Conservation (phyloP, 2,113 vertebrate species). For the Xyrauchen texanus region DNA sequence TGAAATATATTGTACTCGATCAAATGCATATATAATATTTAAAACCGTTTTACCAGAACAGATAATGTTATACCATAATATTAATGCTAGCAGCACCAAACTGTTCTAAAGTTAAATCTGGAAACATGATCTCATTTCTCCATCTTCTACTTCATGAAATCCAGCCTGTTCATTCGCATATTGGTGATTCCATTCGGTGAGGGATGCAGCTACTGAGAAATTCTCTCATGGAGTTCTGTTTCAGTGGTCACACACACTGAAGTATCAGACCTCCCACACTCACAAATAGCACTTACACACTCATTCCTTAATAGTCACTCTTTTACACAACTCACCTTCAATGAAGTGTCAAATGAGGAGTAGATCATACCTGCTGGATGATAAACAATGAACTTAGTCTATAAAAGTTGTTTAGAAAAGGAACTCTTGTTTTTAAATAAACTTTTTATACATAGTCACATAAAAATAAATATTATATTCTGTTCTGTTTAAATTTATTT, state of each 20-base stretch:
- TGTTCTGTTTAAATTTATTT: neutral
- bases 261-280: too few relatives aligned
- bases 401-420: neutral
- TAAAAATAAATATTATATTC: too few relatives aligned
- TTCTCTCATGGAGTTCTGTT: neutral
- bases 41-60: too few relatives aligned
- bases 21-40: too few relatives aligned
- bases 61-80: neutral
- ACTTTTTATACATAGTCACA: neutral
- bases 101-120: neutral
- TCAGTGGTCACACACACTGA: too few relatives aligned
- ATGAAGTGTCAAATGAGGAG: too few relatives aligned
- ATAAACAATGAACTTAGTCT: neutral
- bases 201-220: neutral
- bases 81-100: neutral
- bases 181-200: neutral
- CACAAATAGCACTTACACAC: too few relatives aligned
- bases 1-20: too few relatives aligned
- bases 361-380: too few relatives aligned
- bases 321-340: too few relatives aligned
- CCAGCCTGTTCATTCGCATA: slow-evolving; percentile 20
- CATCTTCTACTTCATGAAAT: slow-evolving; percentile 18
- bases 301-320: too few relatives aligned
- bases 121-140: neutral
- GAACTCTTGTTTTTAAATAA: neutral